Conservation (phyloP, 2,797 vertebrate species). For the Dryobates pubescens region DNA sequence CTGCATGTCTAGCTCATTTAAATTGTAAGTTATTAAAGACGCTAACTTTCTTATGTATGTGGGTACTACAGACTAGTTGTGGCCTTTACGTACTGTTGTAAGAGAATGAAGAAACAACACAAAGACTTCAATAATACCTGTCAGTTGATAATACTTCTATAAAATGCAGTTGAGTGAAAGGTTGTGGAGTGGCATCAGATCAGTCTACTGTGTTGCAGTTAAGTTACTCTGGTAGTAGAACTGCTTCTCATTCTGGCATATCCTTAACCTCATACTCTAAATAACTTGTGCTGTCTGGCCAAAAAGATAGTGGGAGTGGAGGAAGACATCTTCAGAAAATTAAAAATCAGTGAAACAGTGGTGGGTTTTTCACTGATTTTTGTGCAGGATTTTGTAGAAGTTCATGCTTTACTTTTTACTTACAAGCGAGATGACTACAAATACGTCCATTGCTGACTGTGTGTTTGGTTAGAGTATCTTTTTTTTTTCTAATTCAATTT, state of each 20-base stretch:
- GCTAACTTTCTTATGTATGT: neutral
- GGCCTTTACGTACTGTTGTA: neutral
- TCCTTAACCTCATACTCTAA: neutral
- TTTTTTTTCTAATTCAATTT: neutral
- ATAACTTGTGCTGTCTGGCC: rapidly evolving
- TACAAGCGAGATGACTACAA: neutral
- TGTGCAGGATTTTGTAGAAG: neutral
- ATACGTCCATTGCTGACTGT: rapidly evolving
- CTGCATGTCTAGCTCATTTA: neutral
- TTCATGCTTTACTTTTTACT: neutral
- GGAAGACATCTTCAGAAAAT: neutral
- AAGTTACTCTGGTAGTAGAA: neutral
- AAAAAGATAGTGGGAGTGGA: neutral
- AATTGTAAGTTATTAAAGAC: neutral
- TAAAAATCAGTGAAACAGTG: neutral
- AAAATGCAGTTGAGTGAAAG: neutral
- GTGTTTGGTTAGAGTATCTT: neutral
- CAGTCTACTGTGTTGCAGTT: rapidly evolving
- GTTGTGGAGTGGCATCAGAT: neutral
- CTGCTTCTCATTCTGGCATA: neutral
- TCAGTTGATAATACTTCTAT: neutral
- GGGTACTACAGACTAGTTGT: neutral
- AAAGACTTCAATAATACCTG: neutral
- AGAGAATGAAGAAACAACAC: neutral
- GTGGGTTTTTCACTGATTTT: neutral